Evolutionary conservation across 1,140 invertebrate species (phyloP).

Genomic region (Drosophila orosa): DNA sequence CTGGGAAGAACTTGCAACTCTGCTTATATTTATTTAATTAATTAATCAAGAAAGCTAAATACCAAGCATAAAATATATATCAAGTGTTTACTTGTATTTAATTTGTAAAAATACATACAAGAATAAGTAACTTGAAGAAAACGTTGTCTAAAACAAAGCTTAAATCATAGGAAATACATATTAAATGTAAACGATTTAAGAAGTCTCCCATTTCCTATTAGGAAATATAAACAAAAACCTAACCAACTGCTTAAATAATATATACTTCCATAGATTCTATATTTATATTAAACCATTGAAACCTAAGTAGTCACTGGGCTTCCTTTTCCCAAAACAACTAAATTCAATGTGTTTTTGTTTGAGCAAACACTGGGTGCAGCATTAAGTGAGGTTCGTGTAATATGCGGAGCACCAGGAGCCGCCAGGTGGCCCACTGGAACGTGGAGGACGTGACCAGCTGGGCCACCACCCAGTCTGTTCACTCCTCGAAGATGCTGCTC

Average conservation of each 20-base stretch:
- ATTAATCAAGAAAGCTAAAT: too few species aligned
- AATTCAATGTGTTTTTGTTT: slow-evolving; percentile 52
- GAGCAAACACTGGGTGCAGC: slow-evolving; percentile 33
- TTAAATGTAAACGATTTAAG: too few species aligned
- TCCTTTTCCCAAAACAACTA: slow-evolving; percentile 28
- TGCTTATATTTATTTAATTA: too few species aligned
- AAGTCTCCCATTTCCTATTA: background rate
- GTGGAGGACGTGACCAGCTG: slow-evolving; percentile 87
- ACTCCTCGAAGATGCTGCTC: slow-evolving; percentile 79
- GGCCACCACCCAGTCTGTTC: slow-evolving; percentile 85
- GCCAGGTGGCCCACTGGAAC: slow-evolving; percentile 86
- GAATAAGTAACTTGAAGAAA: background rate
- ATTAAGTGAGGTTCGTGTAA: slow-evolving; percentile 25
- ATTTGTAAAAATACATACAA: too few species aligned
- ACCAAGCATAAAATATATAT: too few species aligned
- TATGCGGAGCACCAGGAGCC: slow-evolving; percentile 24
- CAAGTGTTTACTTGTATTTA: too few species aligned
- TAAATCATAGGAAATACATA: too few species aligned
- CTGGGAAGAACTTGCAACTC: too few species aligned
- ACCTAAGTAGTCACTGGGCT: slow-evolving; percentile 20
- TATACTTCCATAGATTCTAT: too few species aligned
- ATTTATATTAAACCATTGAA: too few species aligned
- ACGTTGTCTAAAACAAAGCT: background rate
- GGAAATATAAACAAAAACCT: background rate
- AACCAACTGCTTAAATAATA: background rate